A percentile compares a stretch with the other conserved stretches of the same genome.
These are phyloP conservation scores for Drosophila lacteicornis DNA, from an alignment of 1,140 invertebrate genomes.

Conservation along the genomic window DNA sequence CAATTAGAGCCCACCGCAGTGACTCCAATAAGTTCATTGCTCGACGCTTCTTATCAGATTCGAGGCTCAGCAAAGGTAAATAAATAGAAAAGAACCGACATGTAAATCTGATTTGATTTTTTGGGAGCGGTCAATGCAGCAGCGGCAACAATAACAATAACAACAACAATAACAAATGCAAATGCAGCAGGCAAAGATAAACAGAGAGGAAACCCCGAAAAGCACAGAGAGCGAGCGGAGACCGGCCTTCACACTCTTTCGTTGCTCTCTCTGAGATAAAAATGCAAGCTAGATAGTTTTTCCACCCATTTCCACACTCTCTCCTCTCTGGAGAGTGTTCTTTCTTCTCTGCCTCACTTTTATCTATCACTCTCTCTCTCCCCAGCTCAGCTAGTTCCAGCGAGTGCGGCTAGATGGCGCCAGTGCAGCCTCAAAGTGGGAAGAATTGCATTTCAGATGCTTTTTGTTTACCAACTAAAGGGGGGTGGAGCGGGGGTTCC, in stretches of 20 bases:
- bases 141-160: conserved; percentile 35
- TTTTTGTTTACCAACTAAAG: conserved; percentile 47
- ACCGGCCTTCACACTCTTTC: conserved; percentile 23
- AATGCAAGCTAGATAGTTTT: conserved; percentile 27
- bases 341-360: neutral
- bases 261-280: conserved; percentile 30
- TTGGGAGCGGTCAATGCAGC: conserved; percentile 69
- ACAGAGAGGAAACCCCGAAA: conserved; percentile 57
- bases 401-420: conserved; percentile 63
- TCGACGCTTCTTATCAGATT: conserved; percentile 53
- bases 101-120: conserved; percentile 67
- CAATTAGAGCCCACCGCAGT: conserved; percentile 17
- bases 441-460: conserved; percentile 53
- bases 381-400: conserved; percentile 48
- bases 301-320: conserved; percentile 10
- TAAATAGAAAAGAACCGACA: conserved; percentile 39
- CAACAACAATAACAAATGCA: conserved; percentile 46
- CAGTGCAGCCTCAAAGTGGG: conserved; percentile 27
- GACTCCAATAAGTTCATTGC: conserved; percentile 12
- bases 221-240: neutral
- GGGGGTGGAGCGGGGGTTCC: neutral
- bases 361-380: conserved; percentile 20
- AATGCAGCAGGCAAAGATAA: conserved; percentile 68
- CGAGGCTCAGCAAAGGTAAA: conserved; percentile 37
- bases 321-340: conserved; percentile 15